Evolutionary conservation across 2,888 invertebrate species (phyloP), one percentile per base, ranked within the genome.

Genomic region (Aelia acuminata): DNA sequence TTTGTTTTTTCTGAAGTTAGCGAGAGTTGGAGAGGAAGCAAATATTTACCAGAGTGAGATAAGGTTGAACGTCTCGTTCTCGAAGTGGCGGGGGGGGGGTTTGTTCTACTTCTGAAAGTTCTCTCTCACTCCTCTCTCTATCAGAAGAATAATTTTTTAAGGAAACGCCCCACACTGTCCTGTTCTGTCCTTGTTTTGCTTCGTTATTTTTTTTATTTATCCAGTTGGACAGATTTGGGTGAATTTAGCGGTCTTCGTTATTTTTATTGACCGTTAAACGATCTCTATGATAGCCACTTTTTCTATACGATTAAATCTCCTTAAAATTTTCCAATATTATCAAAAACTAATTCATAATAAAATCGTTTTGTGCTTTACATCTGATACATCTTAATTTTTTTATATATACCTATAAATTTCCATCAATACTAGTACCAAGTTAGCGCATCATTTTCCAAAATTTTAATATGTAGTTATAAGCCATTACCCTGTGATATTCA

Each of bases 1-100:
- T 80, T 80, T 80, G 80, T 80, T 80, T 80, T 80, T 80, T 80
- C 80, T 80, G 13, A 80, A 80, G 80, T 80, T 80, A 80, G 80
- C 80, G 80, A 80, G 80, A 43, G 80, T 80, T 80, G n/a, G n/a
- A 80, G 80, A 80, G n/a, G 80, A 80, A 47, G 80, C 80, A 80
- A 80, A 80, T 80, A 80, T 80, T 80, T 80, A 80, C 80, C 43
- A 39, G 35, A 39, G 80, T n/a, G n/a, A 39, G 80, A 80, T 80
- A 80, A 80, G 80, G 80, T 75, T 26, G 75, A 26, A 20, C 18
- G 75, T 35, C 35, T 35, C 35, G 75, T 4, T 20, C 3, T 3
- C 0, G 43, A 43, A 80, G 22, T 39, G 39, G 80, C 43, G 43
- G 80, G 43, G 80, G 43, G 80, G 10, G n/a, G n/a, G 80, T 43